A percentile compares a stretch with the other conserved stretches of the same genome.
phyloP scores from a whole-genome alignment of 2,888 invertebrate genomes.

The Pseudococcus longispinus region DNA sequence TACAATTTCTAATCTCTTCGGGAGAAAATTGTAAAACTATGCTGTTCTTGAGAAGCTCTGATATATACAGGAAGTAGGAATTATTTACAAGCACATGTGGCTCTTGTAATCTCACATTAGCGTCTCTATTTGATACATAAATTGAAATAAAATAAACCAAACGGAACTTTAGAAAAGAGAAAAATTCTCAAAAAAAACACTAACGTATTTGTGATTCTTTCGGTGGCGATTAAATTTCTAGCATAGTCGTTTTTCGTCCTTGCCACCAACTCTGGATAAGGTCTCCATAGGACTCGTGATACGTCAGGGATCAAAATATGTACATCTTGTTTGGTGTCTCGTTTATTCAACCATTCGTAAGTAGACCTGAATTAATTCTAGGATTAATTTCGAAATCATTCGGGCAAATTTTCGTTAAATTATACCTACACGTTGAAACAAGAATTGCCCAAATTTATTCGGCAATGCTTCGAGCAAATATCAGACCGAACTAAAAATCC shows the following conservation, averaged over 20 bases:
- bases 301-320: constrained; percentile 52
- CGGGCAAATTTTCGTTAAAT: not conserved
- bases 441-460: constrained; percentile 30
- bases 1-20: constrained; percentile 44
- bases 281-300: constrained; percentile 46
- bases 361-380: not conserved
- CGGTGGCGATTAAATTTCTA: not conserved
- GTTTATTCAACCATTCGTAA: not conserved
- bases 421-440: constrained; percentile 36
- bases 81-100: constrained; percentile 29
- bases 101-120: not conserved
- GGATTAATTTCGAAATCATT: not conserved
- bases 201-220: constrained; percentile 46
- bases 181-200: not conserved
- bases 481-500: constrained; percentile 59
- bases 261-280: constrained; percentile 16
- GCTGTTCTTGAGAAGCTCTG: constrained; percentile 37
- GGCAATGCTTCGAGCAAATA: constrained; percentile 31
- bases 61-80: constrained; percentile 36
- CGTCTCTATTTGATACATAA: not conserved
- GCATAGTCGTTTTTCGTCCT: not conserved
- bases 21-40: constrained; percentile 17
- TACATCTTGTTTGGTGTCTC: not conserved
- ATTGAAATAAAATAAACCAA: not conserved
- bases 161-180: not conserved